phyloP scores from a whole-genome alignment of 2,888 invertebrate species.

The Eristalinus aeneus region DNA sequence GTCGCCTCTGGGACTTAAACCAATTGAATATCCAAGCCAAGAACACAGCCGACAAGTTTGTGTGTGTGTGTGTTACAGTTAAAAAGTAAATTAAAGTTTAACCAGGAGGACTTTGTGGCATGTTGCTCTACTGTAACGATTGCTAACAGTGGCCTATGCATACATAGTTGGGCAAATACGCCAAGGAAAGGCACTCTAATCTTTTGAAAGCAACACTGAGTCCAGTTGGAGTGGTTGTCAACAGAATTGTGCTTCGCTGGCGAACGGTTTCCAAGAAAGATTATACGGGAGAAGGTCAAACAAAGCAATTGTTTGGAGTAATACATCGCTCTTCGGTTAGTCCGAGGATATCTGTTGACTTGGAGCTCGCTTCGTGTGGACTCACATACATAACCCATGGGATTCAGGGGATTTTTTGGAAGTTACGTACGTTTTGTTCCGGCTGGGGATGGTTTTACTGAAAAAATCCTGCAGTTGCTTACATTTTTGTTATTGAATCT shows the following conservation, averaged over 20 bases:
- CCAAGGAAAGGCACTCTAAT: background rate
- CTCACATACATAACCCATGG: too few species aligned
- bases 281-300: background rate
- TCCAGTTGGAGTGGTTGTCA: background rate
- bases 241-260: too few species aligned
- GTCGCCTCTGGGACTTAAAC: conserved; percentile 20
- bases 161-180: background rate
- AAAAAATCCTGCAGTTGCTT: too few species aligned
- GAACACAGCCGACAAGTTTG: background rate
- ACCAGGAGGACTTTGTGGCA: conserved; percentile 34
- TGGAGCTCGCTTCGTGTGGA: background rate
- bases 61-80: conserved; percentile 13
- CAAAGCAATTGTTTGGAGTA: background rate
- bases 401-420: too few species aligned
- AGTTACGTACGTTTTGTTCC: too few species aligned
- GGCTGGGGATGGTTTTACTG: too few species aligned
- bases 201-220: background rate
- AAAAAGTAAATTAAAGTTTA: conserved; percentile 37
- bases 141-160: background rate
- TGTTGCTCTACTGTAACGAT: background rate
- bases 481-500: too few species aligned
- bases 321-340: background rate
- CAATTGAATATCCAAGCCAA: conserved; percentile 20
- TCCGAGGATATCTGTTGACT: background rate
- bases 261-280: too few species aligned